Base-by-base conservation (phyloP, 2,113 vertebrate species). In the Dinomys branickii region DNA sequence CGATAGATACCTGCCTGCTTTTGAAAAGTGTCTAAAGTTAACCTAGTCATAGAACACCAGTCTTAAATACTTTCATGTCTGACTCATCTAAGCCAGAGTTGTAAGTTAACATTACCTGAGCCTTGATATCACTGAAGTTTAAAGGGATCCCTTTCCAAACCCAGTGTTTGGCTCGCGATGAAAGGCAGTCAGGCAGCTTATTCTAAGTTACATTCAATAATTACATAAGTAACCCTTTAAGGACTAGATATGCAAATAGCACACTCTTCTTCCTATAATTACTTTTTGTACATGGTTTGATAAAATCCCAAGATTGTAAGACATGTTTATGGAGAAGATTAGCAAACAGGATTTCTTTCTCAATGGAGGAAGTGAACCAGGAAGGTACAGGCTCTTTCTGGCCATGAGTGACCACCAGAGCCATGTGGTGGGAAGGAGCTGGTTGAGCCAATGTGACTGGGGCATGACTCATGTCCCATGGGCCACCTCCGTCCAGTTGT, bases 61-160 rank as follows among this genome's bases (percentile, higher is more conserved):
- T 96, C 98, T 97, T 85, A 98, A 98, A 98, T 98, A 98, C 98
- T 98, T 99, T 98, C 96, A 97, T 98, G 98, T 98, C 98, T 99
- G 98, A 98, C 98, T 99, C 98, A 98, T 98, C 96, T 97, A 98
- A 98, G 97, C 97, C 95, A 0, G 97, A 98, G 98, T 93, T 97
- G 98, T 97, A 98, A 96, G 97, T 98, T 98, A 86, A 96, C 98
- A 97, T 98, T 97, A 97, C 98, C 89, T 96, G 98, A 86, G 98
- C 98, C 96, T 98, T 98, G 97, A 97, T 97, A 98, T 98, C 97
- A 98, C 91, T 98, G 98, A 98, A 98, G 98, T 99, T 99, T 98
- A 98, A 99, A 99, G 98, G 98, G 98, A 99, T 99, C 98, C 98
- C 98, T 99, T 98, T 98, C 98, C 96, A 98, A 99, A 98, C 97